Evolutionary conservation across 2,113 vertebrate genomes (phyloP), one percentile per base, ranked within the genome.

Genomic region (Gymnarchus niloticus): DNA sequence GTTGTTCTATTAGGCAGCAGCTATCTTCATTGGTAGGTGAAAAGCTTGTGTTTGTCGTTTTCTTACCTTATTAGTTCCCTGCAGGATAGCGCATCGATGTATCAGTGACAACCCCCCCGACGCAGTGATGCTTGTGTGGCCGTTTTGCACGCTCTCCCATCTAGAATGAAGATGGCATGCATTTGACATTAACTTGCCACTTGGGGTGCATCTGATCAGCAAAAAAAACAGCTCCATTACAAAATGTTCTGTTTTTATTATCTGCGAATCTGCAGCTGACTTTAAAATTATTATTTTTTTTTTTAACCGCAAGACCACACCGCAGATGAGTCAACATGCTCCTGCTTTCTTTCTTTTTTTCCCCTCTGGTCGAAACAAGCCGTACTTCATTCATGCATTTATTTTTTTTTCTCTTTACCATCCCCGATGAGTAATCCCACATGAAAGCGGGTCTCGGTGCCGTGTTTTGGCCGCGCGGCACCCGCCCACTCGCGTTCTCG

Each of bases 281-380:
- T 57, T 73, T 73, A 37, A 6, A 3, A 21, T 0, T 69, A 23
- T 57, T 41, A 37, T 69, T 25, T 57, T 48, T 80, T 17, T 25
- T 48, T 33, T 33, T 3, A 56, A 49, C 37, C 25, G 25, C 56
- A 61, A 81, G 85, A 86, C 85, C 78, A 81, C 85, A 86, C 77
- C 28, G 25, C 49, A 28, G 56, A 86, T 86, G 85, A 86, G 78
- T 86, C 85, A 86, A 65, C 78, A 65, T 6, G 56, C 23, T 6
- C 28, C n/a, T n/a, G 46, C 37, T 54, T 46, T 3, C 37, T 85
- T 85, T 56, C 77, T 57, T 80, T 77, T 85, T 44, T 33, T 51
- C 51, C 46, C 80, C n/a, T 65, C 83, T 81, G 85, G 85, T 85
- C 14, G 73, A 85, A 85, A 85, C 85, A 81, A 57, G 85, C 76